phyloP scores from a whole-genome alignment of 2,113 vertebrate genomes.

The Cepphus grylle region DNA sequence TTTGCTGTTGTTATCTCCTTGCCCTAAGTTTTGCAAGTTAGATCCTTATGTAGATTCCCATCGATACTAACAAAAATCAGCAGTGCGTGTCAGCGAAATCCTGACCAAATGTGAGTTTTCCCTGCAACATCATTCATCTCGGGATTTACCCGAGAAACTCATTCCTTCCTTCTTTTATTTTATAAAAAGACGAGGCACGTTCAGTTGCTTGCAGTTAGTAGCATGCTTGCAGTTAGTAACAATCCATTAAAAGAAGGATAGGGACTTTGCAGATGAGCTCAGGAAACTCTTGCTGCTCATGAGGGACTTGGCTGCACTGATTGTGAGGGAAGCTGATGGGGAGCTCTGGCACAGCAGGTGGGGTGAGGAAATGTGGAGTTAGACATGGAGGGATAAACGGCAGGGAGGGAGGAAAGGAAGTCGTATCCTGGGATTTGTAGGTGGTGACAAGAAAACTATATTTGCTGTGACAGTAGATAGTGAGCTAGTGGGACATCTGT shows the following conservation, averaged over 20 bases:
- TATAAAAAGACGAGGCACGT: not conserved
- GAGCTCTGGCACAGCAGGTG: not conserved
- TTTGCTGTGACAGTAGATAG: not conserved
- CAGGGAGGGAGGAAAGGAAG: not conserved
- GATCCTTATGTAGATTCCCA: not conserved
- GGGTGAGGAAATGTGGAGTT: not conserved
- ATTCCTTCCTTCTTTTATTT: not conserved
- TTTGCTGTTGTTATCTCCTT: not conserved
- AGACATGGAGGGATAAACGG: not conserved
- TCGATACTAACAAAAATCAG: not conserved
- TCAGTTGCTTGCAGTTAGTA: not conserved
- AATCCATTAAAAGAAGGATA: not conserved
- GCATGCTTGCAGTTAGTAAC: not conserved
- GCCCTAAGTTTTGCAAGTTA: not conserved
- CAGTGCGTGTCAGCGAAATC: rapidly evolving
- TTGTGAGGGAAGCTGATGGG: not conserved
- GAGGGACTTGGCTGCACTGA: not conserved
- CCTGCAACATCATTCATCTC: not conserved
- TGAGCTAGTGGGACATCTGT: constrained; percentile 24
- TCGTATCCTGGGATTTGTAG: constrained; percentile 27
- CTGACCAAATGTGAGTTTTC: not conserved
- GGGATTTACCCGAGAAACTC: not conserved
- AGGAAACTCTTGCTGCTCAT: not conserved
- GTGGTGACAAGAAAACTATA: constrained; percentile 41
- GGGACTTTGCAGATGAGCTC: not conserved